Percentiles rank a stretch among this genome's conserved stretches.
Conservation (phyloP, 2,888 invertebrate species). For the Graphium colonna region DNA sequence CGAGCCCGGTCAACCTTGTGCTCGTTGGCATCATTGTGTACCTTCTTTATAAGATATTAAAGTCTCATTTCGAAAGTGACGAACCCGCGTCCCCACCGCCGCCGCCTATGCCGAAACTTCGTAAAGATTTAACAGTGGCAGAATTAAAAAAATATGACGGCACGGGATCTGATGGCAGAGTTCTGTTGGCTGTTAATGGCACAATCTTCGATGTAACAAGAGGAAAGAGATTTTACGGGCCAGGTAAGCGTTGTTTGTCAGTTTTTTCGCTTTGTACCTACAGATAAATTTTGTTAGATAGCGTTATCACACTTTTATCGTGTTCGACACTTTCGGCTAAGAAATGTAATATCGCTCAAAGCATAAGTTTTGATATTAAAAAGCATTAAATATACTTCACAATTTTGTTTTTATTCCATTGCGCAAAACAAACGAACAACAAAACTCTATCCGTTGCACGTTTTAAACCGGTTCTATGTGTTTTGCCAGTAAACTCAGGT, state of each 20-base stretch:
- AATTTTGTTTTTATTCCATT: neutral
- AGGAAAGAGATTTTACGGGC: slow-evolving; percentile 95
- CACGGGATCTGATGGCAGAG: slow-evolving; percentile 90
- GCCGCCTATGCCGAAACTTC: slow-evolving; percentile 87
- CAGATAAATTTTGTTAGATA: slow-evolving; percentile 1
- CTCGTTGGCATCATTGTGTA: slow-evolving; percentile 63
- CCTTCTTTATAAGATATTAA: slow-evolving; percentile 83
- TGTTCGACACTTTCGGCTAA: neutral
- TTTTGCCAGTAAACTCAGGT: no score
- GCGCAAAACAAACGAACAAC: neutral
- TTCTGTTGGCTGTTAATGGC: slow-evolving; percentile 95
- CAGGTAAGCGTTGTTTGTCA: slow-evolving; percentile 81
- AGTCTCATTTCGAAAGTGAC: slow-evolving; percentile 64
- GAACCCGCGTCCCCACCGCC: slow-evolving; percentile 58
- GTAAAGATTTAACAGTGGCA: slow-evolving; percentile 92
- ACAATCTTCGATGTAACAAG: slow-evolving; percentile 96
- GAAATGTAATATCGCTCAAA: neutral
- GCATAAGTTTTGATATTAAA: no score
- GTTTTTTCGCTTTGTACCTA: slow-evolving; percentile 1
- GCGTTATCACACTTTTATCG: slow-evolving; percentile 1
- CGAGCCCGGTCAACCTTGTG: slow-evolving; percentile 63
- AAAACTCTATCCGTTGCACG: neutral
- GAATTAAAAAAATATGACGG: slow-evolving; percentile 93
- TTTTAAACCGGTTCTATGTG: neutral
- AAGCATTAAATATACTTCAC: neutral